These are phyloP conservation scores for Drosophila atripex DNA, from an alignment of 2,888 invertebrate species.

Conservation along the genomic window DNA sequence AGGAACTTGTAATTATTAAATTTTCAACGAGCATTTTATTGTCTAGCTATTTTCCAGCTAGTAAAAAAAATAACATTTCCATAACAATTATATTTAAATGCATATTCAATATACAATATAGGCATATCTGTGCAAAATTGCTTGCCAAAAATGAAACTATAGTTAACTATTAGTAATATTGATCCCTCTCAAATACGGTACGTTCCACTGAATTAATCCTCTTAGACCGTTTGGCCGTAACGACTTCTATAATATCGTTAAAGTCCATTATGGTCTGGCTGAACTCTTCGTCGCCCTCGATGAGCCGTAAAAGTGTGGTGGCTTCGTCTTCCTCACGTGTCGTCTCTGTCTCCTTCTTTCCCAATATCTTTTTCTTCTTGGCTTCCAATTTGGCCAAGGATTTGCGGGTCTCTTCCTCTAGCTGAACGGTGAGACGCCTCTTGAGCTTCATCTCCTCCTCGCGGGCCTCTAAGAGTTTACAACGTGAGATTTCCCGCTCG, in stretches of 20 bases:
- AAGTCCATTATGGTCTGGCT: slow-evolving; percentile 61
- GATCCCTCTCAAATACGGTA: slow-evolving; percentile 66
- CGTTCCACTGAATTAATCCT: slow-evolving; percentile 65
- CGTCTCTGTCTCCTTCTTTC: slow-evolving; percentile 1
- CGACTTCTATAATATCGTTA: slow-evolving; percentile 50
- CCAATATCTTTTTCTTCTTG: slow-evolving; percentile 16
- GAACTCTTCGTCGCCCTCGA: slow-evolving; percentile 72
- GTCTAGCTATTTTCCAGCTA: too few relatives aligned
- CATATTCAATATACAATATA: not conserved
- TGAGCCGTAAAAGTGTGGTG: slow-evolving; percentile 36
- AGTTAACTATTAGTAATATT: not conserved
- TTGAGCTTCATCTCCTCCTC: slow-evolving; percentile 88
- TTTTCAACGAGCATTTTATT: too few relatives aligned
- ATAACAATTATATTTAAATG: not conserved
- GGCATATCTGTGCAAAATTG: not conserved
- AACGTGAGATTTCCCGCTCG: slow-evolving; percentile 92
- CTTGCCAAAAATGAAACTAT: not conserved
- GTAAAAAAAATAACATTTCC: not conserved
- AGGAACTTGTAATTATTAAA: too few relatives aligned
- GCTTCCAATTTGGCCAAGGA: slow-evolving; percentile 21
- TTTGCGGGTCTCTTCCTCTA: slow-evolving; percentile 30
- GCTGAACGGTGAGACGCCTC: slow-evolving; percentile 37
- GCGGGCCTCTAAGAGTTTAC: slow-evolving; percentile 94
- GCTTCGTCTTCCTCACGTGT: slow-evolving; percentile 2
- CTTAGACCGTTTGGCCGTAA: slow-evolving; percentile 68